Base-by-base conservation (phyloP, 2,888 invertebrate species). In the Lycocerus yunnanus region DNA sequence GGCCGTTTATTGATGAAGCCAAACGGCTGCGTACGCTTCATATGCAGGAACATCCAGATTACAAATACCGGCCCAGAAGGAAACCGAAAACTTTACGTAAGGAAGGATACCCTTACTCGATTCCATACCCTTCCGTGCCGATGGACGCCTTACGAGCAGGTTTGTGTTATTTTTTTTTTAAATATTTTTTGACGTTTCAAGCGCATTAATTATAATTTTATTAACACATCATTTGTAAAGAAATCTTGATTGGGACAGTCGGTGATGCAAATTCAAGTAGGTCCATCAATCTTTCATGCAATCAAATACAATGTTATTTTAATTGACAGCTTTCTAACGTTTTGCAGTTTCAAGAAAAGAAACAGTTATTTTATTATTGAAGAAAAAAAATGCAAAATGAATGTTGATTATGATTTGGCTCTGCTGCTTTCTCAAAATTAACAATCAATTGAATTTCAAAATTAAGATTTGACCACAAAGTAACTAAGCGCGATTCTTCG, bases 1-100 rank as follows among this genome's bases (percentile, higher is more conserved):
- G 98, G 84, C 98, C 98, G 20, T 98, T 98, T 89, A 98, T 98
- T 80, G 98, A 98, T 86, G 98, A 98, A 86, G 98, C 98, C 13
- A 98, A 98, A 87, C 91, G 98, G 77, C 91, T 98, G 81, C 90
- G 98, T 65, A 95, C 95, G 15, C 93, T 95, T 92, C 96, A 98
- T 90, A 98, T 96, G 96, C 96, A 95, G 88, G 96, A 97, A 82
- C 95, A 97, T 86, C 97, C 97, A 0, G 97, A 97, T 88, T 97
- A 97, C 90, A 97, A 97, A 87, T 97, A 97, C 90, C 88, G 97
- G 80, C 97, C 97, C 14, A 88, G 95, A 84, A 91, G 96, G 88
- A 96, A 96, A 88, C 95, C 96, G 67, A 96, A 96, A 88, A 94
- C 95, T 58, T 85, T 95, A 79, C 90, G 96, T 85, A 96, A 96